Conservation (phyloP, 2,888 invertebrate genomes). For the Slavum lentiscoides region DNA sequence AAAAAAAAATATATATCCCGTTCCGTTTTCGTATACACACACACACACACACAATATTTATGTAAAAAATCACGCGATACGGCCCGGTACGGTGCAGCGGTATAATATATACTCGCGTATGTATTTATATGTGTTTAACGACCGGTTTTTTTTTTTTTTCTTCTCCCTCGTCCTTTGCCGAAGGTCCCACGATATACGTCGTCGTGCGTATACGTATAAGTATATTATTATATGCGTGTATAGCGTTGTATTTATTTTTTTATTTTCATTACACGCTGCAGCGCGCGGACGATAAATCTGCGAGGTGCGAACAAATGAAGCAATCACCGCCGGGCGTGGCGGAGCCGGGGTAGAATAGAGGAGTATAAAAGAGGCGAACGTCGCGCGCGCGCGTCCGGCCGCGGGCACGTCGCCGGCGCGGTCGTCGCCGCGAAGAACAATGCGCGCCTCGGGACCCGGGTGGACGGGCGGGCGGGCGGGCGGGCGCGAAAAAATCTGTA, state of each 20-base stretch:
- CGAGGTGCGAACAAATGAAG: conserved; percentile 43
- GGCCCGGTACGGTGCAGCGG: too few species aligned
- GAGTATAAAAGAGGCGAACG: too few species aligned
- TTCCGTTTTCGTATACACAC: too few species aligned
- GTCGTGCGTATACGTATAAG: not conserved
- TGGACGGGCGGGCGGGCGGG: not conserved
- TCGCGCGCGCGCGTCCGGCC: not conserved
- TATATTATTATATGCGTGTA: not conserved
- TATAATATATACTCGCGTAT: too few species aligned
- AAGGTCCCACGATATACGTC: not conserved
- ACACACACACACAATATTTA: too few species aligned
- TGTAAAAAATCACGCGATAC: too few species aligned
- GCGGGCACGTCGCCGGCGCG: not conserved
- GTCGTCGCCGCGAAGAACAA: conserved; percentile 15
- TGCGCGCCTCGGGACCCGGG: not conserved
- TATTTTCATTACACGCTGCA: not conserved
- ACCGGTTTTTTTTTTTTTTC: not conserved
- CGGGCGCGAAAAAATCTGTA: conserved; percentile 10
- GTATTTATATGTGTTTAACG: conserved; percentile 1
- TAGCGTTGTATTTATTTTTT: too few species aligned
- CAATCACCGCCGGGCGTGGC: not conserved
- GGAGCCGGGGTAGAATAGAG: not conserved
- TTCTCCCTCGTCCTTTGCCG: not conserved
- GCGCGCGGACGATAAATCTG: not conserved
- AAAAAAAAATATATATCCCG: too few species aligned